Base-by-base conservation (phyloP, 2,888 invertebrate genomes). In the Limnephilus lunatus region DNA sequence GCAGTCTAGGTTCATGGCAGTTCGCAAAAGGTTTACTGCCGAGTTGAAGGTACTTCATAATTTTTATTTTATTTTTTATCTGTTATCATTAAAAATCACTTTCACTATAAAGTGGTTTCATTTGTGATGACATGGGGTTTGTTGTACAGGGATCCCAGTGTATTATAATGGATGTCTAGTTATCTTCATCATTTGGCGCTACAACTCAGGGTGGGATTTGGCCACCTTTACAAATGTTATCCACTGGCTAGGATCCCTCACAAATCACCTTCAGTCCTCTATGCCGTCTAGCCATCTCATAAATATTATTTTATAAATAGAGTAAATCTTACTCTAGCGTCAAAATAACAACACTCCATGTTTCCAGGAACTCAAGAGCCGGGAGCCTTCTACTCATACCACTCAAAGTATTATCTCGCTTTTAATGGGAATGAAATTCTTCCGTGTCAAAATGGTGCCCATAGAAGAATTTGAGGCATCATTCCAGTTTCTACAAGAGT, bases 341-440 rank as follows among this genome's bases (percentile, higher is more conserved):
- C 25, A 68, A 9, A 14, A 19, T 81, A 39, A 39, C 5, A 90
- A 90, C 30, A 1, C 44, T n/a, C 7, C 14, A 32, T 81, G 30
- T 2, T 92, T 91, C 11, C 94, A 96, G 96, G 96, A 97, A 93
- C 94, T 97, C 19, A 96, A 98, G 94, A 97, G 97, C 90, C 97
- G 98, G 94, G 99, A 99, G 95, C 98, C 98, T 0, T 98, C 98
- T n/a, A 98, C 99, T 0, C 97, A 98, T 94, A 98, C 98, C 1
- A 98, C 98, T 0, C 99, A 99, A 94, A 98, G 99, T 95, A 99
- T 99, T 93, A 99, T 99, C 94, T 99, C 99, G 82, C 96, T 99
- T 81, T 96, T 99, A 48, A 99, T 99, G 99, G 99, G 99, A 91
- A 99, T 99, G 99, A 99, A 99, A 96, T 99, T 99, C 96, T 99